A percentile compares a stretch with the other conserved stretches of the same genome.
These are phyloP conservation scores for Paramormyrops kingsleyae DNA, from an alignment of 2,113 vertebrate genomes.

Conservation along the genomic window DNA sequence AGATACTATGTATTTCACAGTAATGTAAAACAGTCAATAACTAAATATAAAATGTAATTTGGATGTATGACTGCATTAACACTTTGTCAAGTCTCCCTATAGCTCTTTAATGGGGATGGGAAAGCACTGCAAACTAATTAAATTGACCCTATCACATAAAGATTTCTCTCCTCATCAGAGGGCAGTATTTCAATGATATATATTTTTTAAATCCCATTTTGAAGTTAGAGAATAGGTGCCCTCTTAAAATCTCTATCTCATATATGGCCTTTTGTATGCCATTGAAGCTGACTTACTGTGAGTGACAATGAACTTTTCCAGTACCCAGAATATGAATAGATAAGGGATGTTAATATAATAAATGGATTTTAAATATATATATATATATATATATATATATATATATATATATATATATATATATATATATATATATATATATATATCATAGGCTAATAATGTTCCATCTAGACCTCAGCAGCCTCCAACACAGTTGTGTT, in stretches of 20 bases:
- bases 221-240: background rate
- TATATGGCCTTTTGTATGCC: background rate
- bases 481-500: background rate
- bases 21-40: background rate
- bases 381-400: background rate
- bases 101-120: background rate
- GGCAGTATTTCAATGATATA: background rate
- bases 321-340: background rate
- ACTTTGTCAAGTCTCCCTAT: background rate
- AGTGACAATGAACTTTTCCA: background rate
- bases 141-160: background rate
- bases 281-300: background rate
- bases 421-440: background rate
- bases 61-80: background rate
- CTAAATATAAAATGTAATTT: constrained; percentile 7
- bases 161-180: background rate
- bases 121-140: background rate
- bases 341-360: background rate
- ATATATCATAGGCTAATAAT: background rate
- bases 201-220: background rate
- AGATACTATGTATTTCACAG: background rate
- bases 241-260: background rate
- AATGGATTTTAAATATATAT: background rate
- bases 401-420: background rate
- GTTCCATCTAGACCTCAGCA: background rate